phyloP scores from a whole-genome alignment of 1,140 invertebrate genomes.

The Trichoplusia ni region DNA sequence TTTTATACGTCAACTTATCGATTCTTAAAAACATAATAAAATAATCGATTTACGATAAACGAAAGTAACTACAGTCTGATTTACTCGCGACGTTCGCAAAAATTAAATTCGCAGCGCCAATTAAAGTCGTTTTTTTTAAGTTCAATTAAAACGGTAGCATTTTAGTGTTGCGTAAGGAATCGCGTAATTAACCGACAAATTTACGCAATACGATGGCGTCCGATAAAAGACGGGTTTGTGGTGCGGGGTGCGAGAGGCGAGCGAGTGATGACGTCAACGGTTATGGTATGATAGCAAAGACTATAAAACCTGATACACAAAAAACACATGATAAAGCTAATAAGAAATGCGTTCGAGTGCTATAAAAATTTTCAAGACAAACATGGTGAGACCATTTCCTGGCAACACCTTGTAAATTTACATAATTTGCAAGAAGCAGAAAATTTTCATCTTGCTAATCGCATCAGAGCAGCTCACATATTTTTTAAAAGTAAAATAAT shows the following conservation, averaged over 20 bases:
- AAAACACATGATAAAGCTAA: no score
- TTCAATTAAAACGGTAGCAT: conserved; percentile 68
- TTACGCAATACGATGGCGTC: conserved; percentile 59
- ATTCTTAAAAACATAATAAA: conserved; percentile 44
- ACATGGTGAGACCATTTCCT: no score
- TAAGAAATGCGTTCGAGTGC: no score
- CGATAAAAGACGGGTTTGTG: conserved; percentile 36
- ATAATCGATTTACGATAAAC: conserved; percentile 49
- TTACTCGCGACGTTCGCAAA: conserved; percentile 41
- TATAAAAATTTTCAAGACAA: no score
- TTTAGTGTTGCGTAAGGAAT: conserved; percentile 51
- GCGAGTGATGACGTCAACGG: not conserved
- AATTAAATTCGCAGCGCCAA: conserved; percentile 37
- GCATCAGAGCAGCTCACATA: no score
- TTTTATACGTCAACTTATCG: conserved; percentile 18
- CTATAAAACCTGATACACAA: no score
- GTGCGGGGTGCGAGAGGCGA: not conserved
- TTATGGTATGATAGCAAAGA: no score
- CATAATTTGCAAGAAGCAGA: no score
- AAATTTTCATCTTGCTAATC: no score
- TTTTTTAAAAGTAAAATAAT: no score
- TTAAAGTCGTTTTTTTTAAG: conserved; percentile 48
- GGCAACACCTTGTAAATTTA: no score
- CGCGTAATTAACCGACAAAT: conserved; percentile 58
- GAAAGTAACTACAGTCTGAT: conserved; percentile 45